Conservation (phyloP, 2,888 invertebrate species). For the Pogonocherus hispidulus region DNA sequence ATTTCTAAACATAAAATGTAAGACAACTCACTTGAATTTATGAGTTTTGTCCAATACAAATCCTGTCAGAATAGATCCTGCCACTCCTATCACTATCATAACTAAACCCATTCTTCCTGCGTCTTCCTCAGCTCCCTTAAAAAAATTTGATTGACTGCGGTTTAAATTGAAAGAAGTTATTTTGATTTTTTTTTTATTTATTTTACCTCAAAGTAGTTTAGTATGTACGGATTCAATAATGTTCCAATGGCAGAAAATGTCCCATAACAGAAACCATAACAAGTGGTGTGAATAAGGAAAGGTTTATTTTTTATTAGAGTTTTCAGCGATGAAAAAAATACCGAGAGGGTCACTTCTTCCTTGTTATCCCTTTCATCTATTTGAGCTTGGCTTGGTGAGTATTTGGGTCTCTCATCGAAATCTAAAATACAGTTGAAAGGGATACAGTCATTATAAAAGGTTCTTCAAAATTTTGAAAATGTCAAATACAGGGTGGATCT, state of each 20-base stretch:
- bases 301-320: conserved; percentile 82
- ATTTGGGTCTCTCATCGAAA: conserved; percentile 72
- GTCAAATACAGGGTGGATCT: no score
- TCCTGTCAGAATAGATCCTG: conserved; percentile 92
- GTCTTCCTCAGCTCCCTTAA: conserved; percentile 76
- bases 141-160: neutral
- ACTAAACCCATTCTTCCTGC: conserved; percentile 91
- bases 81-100: conserved; percentile 92
- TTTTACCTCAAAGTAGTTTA: conserved; percentile 82
- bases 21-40: conserved; percentile 82
- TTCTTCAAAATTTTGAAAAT: no score
- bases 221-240: conserved; percentile 87
- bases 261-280: conserved; percentile 94
- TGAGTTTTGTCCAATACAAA: conserved; percentile 92
- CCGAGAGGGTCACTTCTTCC: conserved; percentile 70
- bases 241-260: conserved; percentile 97
- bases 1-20: no score
- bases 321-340: conserved; percentile 78
- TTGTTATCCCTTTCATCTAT: conserved; percentile 71
- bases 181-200: no score
- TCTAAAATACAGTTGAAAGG: conserved; percentile 65
- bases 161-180: neutral
- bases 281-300: conserved; percentile 84
- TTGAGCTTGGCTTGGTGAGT: conserved; percentile 73
- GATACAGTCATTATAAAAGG: no score